These are phyloP conservation scores for Cantharis rufa DNA, from an alignment of 2,888 invertebrate species.

Conservation along the genomic window DNA sequence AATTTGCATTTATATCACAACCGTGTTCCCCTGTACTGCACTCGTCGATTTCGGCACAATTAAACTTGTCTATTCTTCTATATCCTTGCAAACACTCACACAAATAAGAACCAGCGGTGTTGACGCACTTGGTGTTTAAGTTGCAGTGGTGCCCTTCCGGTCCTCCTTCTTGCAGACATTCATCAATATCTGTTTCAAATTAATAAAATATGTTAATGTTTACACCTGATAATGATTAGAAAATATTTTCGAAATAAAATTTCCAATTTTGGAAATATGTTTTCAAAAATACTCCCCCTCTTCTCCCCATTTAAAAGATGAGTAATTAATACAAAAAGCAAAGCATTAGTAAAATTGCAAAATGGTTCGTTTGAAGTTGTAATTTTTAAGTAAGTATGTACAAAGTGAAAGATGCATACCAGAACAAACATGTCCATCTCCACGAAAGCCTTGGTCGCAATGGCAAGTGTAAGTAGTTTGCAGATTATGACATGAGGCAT, in stretches of 20 bases:
- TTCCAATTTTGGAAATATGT: too few species aligned
- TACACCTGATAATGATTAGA: neutral
- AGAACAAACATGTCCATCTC: constrained; percentile 79
- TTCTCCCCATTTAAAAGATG: neutral
- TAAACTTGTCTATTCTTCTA: constrained; percentile 75
- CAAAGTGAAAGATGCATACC: constrained; percentile 58
- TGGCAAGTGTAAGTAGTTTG: constrained; percentile 89
- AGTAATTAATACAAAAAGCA: neutral
- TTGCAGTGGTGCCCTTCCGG: constrained; percentile 84
- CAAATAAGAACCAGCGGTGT: constrained; percentile 79
- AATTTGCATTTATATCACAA: constrained; percentile 76
- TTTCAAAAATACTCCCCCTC: too few species aligned
- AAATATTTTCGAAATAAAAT: neutral
- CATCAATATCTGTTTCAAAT: constrained; percentile 72
- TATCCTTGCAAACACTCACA: constrained; percentile 85
- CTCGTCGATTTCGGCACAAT: constrained; percentile 81
- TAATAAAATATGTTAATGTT: neutral
- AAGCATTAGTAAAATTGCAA: neutral
- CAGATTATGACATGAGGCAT: constrained; percentile 90
- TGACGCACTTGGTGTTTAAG: constrained; percentile 81
- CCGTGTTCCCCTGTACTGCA: constrained; percentile 72
- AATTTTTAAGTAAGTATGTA: neutral
- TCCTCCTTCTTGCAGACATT: constrained; percentile 79
- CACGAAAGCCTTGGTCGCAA: constrained; percentile 88
- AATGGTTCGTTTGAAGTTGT: neutral